Evolutionary conservation across 2,888 invertebrate genomes (phyloP), one percentile per base, ranked within the genome.

Genomic region (Drosophila siamana): DNA sequence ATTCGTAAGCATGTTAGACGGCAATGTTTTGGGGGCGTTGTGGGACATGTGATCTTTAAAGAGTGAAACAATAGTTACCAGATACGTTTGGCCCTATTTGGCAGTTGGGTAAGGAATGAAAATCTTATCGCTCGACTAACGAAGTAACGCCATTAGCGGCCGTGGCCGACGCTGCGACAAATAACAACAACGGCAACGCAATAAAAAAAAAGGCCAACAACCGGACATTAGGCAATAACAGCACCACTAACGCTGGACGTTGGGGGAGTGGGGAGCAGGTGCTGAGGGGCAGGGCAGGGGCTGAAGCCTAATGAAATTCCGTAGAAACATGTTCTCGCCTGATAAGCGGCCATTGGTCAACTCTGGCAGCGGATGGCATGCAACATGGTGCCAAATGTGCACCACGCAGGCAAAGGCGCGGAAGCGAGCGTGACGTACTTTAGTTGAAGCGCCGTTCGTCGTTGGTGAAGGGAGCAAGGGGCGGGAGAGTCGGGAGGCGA

Each of bases 251-350:
- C n/a, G 40, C 19, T 1, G 48, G 30, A 5, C 2, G 33, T 4
- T 5, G 11, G 22, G 51, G 8, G 19, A 3, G 59, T 38, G 1
- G n/a, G 51, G 26, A n/a, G n/a, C n/a, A n/a, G n/a, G n/a, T n/a
- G n/a, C n/a, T n/a, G n/a, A n/a, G n/a, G n/a, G n/a, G n/a, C n/a
- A n/a, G 47, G 7, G 33, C 11, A 9, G 48, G n/a, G 28, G 71
- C 36, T 61, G 50, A 55, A 66, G 72, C 76, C 62, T 75, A 75
- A 74, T 74, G 74, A 89, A 88, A 88, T 89, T 89, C 85, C 80
- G 73, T 56, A 72, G 84, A 88, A 88, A 82, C 88, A 89, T 89
- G 89, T 88, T 89, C 83, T 89, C 89, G 88, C 89, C 88, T 89
- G 88, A 89, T 89, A 89, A 89, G 88, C 72, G 66, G 54, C 80